Conservation (phyloP, 2,888 invertebrate species). For the Agonopterix alstromeriana region DNA sequence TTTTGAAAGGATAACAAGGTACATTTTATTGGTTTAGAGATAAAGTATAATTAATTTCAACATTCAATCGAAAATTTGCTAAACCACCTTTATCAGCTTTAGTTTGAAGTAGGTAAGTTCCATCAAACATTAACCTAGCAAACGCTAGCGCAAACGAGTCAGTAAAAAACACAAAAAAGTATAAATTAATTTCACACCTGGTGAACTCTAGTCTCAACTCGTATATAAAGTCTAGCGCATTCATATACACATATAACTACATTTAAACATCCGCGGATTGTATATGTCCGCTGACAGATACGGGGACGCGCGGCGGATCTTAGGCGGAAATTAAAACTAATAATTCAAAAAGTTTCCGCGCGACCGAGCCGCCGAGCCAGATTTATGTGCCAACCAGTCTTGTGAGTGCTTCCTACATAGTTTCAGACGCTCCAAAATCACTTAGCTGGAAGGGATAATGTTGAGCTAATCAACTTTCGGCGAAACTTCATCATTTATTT, state of each 20-base stretch:
- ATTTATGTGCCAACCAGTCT: conserved; percentile 71
- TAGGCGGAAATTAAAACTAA: conserved; percentile 78
- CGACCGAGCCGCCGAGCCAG: conserved; percentile 67
- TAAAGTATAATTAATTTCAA: no score
- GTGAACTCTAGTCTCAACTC: no score
- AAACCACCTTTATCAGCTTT: no score
- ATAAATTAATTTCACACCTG: no score
- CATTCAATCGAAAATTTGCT: no score
- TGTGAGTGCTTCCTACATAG: conserved; percentile 59
- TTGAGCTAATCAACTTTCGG: conserved; percentile 4
- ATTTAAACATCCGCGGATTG: conserved; percentile 25
- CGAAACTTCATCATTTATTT: no score
- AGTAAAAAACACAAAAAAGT: no score
- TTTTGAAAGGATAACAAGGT: no score
- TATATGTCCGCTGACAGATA: conserved; percentile 66
- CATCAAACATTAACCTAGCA: no score
- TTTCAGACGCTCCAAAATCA: conserved; percentile 32
- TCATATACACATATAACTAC: neutral
- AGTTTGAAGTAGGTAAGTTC: no score
- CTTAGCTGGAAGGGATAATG: conserved; percentile 26
- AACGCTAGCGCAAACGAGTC: no score
- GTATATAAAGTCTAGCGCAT: neutral
- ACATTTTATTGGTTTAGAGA: no score
- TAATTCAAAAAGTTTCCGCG: conserved; percentile 77
- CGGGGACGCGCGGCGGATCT: conserved; percentile 68